phyloP scores from a whole-genome alignment of 2,888 invertebrate species.

The Apotomis betuletana region DNA sequence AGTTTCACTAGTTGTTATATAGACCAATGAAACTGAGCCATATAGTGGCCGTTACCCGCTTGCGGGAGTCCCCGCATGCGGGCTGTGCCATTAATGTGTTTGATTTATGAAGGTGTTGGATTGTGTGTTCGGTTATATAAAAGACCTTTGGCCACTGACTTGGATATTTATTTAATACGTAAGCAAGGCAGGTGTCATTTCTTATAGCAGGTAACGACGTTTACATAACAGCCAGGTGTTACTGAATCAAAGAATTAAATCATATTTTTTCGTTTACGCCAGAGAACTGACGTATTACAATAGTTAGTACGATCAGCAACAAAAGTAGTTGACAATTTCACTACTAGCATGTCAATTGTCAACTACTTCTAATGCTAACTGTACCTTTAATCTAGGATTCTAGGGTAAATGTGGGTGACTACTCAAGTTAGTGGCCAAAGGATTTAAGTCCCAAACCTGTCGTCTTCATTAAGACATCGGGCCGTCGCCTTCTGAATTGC shows the following conservation, averaged over 20 bases:
- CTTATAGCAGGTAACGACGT: too few species aligned
- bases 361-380: too few species aligned
- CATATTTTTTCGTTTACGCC: background rate
- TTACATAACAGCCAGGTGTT: too few species aligned
- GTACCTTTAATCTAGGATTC: background rate
- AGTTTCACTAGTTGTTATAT: too few species aligned
- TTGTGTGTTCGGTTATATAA: background rate
- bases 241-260: too few species aligned
- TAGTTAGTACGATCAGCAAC: too few species aligned
- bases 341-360: too few species aligned
- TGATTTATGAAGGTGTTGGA: background rate
- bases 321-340: too few species aligned
- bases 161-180: slow-evolving; percentile 17
- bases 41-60: too few species aligned
- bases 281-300: too few species aligned
- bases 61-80: too few species aligned
- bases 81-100: background rate
- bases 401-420: background rate
- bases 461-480: slow-evolving; percentile 21
- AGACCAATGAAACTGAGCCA: too few species aligned
- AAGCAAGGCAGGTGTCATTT: background rate
- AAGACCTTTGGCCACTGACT: slow-evolving; percentile 25
- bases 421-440: slow-evolving; percentile 21
- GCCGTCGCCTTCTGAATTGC: slow-evolving; percentile 33
- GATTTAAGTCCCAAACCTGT: slow-evolving; percentile 10